Evolutionary conservation across 2,888 invertebrate genomes (phyloP), one percentile per base, ranked within the genome.

Genomic region (Meandrusa payeni): DNA sequence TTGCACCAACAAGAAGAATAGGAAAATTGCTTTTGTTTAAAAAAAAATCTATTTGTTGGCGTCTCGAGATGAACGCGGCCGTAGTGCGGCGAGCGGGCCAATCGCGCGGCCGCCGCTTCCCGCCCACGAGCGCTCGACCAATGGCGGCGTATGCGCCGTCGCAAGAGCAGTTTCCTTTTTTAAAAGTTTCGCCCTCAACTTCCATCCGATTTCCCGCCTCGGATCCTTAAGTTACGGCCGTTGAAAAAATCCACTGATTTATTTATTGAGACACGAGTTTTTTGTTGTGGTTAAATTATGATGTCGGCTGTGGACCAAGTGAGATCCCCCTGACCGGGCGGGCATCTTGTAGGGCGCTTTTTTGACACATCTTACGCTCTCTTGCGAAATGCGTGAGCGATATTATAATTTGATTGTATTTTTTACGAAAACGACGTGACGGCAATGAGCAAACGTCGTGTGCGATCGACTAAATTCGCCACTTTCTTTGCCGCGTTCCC

Each of bases 11-110:
- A 86, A 85, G 83, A 86, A 87, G 80, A 83, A 85, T 87, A 86
- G 87, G 83, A 87, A 87, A 87, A 86, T 87, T 85, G 78, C 81
- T 83, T 83, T 85, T 81, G 82, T 85, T 82, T 80, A 81, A 85
- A 86, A 61, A 41, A 85, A 86, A 85, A 85, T 81, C 81, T 85
- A 83, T 85, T 85, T 81, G 85, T 82, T 80, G 74, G 74, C 69
- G 74, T 77, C 74, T 76, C 72, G 78, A 82, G 85, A 81, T 76
- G 85, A 76, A 67, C 76, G 80, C 81, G 80, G 75, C 75, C 75
- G 76, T 73, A 65, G 64, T 72, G 80, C 76, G 77, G 69, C 61
- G 60, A 68, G 58, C 63, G 64, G 66, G 58, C 83, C 86, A 85
- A 87, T 85, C 61, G 70, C 69, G 69, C 56, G 70, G 67, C 58